Conservation (phyloP, 2,113 vertebrate genomes). For the Tenebrosternarchus preto region DNA sequence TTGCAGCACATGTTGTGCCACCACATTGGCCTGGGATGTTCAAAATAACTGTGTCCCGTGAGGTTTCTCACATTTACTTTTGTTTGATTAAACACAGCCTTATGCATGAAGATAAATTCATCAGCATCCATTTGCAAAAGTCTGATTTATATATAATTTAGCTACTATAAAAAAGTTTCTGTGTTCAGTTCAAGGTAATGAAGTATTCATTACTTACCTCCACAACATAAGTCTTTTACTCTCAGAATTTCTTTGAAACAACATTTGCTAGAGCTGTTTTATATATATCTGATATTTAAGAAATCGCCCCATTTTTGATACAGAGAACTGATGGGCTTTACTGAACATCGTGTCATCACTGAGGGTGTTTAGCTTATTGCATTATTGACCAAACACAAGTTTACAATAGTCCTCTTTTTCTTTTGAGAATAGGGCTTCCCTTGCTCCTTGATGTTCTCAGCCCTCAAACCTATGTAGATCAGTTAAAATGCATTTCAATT, state of each 20-base stretch:
- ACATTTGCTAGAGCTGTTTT: background rate
- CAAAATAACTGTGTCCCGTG: background rate
- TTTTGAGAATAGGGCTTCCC: too few relatives aligned
- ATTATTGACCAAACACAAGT: background rate
- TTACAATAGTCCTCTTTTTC: too few relatives aligned
- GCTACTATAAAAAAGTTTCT: too few relatives aligned
- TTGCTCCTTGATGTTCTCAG: too few relatives aligned
- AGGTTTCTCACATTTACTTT: background rate
- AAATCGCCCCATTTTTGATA: background rate
- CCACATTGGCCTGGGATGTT: background rate
- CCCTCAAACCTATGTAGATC: too few relatives aligned
- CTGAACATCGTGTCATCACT: background rate
- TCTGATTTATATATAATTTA: background rate
- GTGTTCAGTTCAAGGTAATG: background rate
- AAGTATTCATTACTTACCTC: background rate
- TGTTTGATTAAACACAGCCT: background rate
- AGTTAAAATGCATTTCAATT: too few relatives aligned
- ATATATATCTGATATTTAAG: background rate
- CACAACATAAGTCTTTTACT: background rate
- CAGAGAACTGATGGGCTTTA: background rate
- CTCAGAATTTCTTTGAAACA: background rate
- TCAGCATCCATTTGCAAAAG: constrained; percentile 6
- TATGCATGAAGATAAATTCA: background rate
- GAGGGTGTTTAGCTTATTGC: background rate
- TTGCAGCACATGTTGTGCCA: background rate